These are phyloP conservation scores for Nannoperca australis DNA, from an alignment of 2,797 vertebrate genomes.

Conservation along the genomic window DNA sequence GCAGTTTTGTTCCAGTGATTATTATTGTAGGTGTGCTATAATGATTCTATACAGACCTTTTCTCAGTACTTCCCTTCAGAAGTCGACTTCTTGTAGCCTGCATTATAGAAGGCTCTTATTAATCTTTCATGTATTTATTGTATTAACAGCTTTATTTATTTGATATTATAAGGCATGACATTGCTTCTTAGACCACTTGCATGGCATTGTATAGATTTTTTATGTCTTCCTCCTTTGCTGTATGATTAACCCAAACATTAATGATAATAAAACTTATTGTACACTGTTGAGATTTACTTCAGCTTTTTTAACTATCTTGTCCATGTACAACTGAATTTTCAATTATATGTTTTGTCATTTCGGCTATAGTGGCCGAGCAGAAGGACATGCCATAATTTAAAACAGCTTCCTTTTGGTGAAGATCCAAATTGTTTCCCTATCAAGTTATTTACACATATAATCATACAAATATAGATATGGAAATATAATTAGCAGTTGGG, in stretches of 20 bases:
- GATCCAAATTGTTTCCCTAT: not conserved
- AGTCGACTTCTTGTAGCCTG: constrained; percentile 91
- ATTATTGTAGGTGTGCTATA: constrained; percentile 85
- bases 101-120: constrained; percentile 94
- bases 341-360: not conserved
- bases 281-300: constrained; percentile 26
- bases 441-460: not conserved
- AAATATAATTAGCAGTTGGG: not conserved
- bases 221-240: constrained; percentile 63
- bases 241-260: constrained; percentile 76
- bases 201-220: constrained; percentile 63
- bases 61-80: constrained; percentile 90
- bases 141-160: constrained; percentile 88
- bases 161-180: constrained; percentile 64
- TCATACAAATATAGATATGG: not conserved
- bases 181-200: constrained; percentile 65
- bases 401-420: not conserved
- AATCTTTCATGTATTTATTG: constrained; percentile 91
- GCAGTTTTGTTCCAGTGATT: constrained; percentile 84
- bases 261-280: constrained; percentile 69
- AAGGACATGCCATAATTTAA: not conserved
- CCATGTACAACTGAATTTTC: not conserved
- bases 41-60: constrained; percentile 84
- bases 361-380: not conserved
- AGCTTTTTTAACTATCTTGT: constrained; percentile 2